Conservation (phyloP, 2,888 invertebrate genomes). For the Mystacides longicornis region DNA sequence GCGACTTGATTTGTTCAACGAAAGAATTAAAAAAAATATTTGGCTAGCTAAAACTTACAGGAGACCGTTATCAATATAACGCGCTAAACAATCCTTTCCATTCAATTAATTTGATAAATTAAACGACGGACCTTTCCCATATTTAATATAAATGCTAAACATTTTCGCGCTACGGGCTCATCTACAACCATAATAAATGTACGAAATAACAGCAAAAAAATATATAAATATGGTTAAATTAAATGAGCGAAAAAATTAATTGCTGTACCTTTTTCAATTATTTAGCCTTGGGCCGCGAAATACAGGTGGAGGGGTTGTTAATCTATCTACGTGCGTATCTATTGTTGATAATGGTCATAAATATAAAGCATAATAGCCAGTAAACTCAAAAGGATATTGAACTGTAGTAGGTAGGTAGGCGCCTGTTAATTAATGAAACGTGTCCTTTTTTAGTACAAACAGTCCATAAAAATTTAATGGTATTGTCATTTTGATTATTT, state of each 20-base stretch:
- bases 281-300: conserved; percentile 5
- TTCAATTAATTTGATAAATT: neutral
- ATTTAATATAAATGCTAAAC: conserved; percentile 1
- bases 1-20: no score
- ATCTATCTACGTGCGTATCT: conserved; percentile 8
- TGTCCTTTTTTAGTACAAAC: no score
- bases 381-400: conserved; percentile 7
- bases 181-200: neutral
- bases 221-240: neutral
- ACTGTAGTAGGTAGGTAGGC: no score
- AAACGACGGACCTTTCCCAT: neutral
- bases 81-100: neutral
- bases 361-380: conserved; percentile 10
- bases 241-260: conserved; percentile 13
- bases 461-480: no score
- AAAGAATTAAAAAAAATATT: no score
- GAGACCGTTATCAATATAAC: no score
- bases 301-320: no score
- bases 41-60: no score
- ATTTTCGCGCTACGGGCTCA: neutral
- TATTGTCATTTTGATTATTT: no score
- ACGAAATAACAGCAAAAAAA: neutral
- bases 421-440: no score
- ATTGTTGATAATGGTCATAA: conserved; percentile 12
- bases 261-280: conserved; percentile 16